Conservation (phyloP, 2,888 invertebrate species). For the Cosmia pyralina region DNA sequence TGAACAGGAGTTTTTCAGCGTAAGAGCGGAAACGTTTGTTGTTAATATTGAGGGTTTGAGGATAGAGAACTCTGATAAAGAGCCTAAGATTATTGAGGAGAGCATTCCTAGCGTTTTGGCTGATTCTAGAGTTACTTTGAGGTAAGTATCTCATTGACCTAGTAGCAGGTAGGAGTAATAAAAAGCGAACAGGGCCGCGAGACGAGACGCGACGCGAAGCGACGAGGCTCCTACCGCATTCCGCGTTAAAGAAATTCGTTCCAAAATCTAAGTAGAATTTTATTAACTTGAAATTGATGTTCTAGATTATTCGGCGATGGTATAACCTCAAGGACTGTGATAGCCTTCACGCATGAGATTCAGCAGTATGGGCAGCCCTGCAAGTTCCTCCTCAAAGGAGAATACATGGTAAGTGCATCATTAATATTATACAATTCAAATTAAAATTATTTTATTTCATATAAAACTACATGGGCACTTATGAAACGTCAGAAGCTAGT, state of each 20-base stretch:
- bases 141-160: conserved; percentile 74
- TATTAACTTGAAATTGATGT: conserved; percentile 16
- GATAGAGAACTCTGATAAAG: conserved; percentile 90
- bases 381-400: conserved; percentile 89
- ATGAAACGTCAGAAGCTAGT: not conserved
- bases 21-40: conserved; percentile 59
- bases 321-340: conserved; percentile 91
- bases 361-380: conserved; percentile 91
- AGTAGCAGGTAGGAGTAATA: too few species aligned
- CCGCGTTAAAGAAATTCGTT: too few species aligned
- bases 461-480: not conserved
- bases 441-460: not conserved
- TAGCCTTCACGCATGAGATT: conserved; percentile 92
- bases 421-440: not conserved
- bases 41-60: conserved; percentile 89
- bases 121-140: conserved; percentile 89
- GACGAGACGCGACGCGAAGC: too few species aligned
- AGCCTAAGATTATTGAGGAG: conserved; percentile 86
- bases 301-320: conserved; percentile 93
- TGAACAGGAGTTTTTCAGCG: conserved; percentile 69
- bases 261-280: too few species aligned
- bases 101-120: conserved; percentile 93
- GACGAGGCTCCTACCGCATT: too few species aligned
- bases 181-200: too few species aligned
- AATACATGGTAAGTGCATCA: conserved; percentile 80